phyloP scores from a whole-genome alignment of 2,888 invertebrate genomes.

The Oscheius sp. region DNA sequence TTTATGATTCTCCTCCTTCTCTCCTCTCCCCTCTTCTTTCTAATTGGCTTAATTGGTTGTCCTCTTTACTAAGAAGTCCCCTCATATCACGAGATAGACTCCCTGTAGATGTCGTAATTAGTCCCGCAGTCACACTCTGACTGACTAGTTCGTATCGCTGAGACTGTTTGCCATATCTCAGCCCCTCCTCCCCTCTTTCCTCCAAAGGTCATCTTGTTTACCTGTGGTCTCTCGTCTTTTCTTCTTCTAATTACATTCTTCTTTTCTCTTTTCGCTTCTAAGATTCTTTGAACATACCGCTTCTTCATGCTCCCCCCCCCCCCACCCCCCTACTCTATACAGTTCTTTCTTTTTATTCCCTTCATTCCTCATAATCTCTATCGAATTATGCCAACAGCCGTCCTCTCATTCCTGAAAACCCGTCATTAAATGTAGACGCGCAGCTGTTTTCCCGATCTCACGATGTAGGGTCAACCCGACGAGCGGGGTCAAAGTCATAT shows the following conservation, averaged over 20 bases:
- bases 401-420: background rate
- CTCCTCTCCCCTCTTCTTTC: background rate
- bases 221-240: background rate
- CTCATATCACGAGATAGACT: too few species aligned
- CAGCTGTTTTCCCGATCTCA: conserved; percentile 12
- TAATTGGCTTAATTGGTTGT: background rate
- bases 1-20: background rate
- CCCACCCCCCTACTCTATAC: background rate
- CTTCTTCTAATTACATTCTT: background rate
- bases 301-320: too few species aligned
- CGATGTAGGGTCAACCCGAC: background rate
- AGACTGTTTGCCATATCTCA: background rate
- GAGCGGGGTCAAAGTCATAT: conserved; percentile 28
- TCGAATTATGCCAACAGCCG: background rate
- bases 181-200: background rate
- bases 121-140: background rate
- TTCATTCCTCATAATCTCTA: too few species aligned
- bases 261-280: background rate
- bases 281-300: too few species aligned
- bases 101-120: background rate
- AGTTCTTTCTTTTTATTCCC: background rate
- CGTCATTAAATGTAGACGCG: conserved; percentile 3
- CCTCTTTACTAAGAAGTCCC: background rate
- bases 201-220: conserved; percentile 27
- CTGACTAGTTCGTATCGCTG: background rate